A percentile compares a stretch with the other conserved stretches of the same genome.
Conservation (phyloP, 2,113 vertebrate species). For the Cyanistes caeruleus region DNA sequence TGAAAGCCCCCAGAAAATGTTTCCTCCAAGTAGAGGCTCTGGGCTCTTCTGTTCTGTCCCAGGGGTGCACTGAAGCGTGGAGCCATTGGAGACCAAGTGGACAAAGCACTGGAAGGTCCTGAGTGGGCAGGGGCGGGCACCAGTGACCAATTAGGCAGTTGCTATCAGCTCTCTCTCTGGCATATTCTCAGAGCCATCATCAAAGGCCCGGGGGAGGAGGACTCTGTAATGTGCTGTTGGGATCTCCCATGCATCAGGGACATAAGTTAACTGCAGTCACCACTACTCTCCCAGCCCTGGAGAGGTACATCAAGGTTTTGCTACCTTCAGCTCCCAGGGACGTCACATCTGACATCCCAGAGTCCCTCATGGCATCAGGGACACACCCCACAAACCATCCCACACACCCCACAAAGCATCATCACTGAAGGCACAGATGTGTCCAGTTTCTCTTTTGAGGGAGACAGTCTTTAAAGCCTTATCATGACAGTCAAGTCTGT, state of each 20-base stretch:
- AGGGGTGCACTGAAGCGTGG: accelerated
- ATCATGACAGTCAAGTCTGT: neutral
- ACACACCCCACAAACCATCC: accelerated
- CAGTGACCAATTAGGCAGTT: neutral
- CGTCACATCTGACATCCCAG: neutral
- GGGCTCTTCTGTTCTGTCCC: neutral
- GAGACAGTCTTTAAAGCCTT: neutral
- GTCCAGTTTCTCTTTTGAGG: neutral
- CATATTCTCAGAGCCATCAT: neutral
- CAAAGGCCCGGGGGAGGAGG: neutral
- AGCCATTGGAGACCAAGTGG: accelerated
- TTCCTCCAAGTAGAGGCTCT: neutral
- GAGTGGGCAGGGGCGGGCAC: neutral
- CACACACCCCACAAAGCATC: neutral
- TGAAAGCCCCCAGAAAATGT: neutral
- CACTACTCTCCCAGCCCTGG: neutral
- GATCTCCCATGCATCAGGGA: too few relatives aligned
- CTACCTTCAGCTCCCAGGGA: neutral
- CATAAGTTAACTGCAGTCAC: neutral
- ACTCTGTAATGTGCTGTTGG: neutral
- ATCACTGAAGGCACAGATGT: neutral
- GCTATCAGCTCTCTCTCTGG: neutral
- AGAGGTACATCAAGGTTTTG: neutral
- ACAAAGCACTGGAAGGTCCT: neutral
- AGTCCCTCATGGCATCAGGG: neutral